Conservation (phyloP, 1,140 invertebrate species). For the Maconellicoccus hirsutus region DNA sequence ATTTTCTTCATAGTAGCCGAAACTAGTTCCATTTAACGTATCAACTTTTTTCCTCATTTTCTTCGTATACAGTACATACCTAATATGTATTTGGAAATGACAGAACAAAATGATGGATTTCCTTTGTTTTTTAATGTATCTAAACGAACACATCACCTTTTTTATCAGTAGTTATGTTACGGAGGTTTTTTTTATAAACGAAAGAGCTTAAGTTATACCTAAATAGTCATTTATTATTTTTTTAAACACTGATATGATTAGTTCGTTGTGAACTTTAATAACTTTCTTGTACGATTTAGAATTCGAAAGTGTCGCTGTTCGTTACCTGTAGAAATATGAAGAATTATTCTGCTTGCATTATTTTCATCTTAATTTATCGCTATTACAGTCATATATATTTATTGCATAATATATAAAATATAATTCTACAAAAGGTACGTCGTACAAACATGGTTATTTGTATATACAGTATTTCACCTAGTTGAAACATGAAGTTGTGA, state of each 20-base stretch:
- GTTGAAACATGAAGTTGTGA: not conserved
- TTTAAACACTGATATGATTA: not conserved
- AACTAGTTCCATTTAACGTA: not conserved
- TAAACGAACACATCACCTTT: not conserved
- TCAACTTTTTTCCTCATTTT: not conserved
- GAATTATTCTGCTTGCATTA: not conserved
- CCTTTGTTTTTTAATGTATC: not conserved
- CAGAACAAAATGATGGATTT: not conserved
- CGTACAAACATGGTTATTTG: not conserved
- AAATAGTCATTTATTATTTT: not conserved
- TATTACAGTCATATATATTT: not conserved
- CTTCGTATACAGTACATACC: not conserved
- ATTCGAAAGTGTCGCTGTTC: not conserved
- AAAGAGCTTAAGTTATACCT: not conserved
- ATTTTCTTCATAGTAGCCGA: not conserved
- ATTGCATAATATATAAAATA: not conserved
- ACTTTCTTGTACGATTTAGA: not conserved
- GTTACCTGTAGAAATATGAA: not conserved
- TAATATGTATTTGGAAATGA: too few relatives aligned
- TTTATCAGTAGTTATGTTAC: not conserved
- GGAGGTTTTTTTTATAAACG: not conserved
- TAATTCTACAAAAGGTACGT: not conserved
- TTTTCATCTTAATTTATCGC: not conserved
- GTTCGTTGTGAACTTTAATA: not conserved
- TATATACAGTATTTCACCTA: not conserved